Evolutionary conservation across 2,888 invertebrate genomes (phyloP), one percentile per base, ranked within the genome.

Genomic region (Campoletis raptor): DNA sequence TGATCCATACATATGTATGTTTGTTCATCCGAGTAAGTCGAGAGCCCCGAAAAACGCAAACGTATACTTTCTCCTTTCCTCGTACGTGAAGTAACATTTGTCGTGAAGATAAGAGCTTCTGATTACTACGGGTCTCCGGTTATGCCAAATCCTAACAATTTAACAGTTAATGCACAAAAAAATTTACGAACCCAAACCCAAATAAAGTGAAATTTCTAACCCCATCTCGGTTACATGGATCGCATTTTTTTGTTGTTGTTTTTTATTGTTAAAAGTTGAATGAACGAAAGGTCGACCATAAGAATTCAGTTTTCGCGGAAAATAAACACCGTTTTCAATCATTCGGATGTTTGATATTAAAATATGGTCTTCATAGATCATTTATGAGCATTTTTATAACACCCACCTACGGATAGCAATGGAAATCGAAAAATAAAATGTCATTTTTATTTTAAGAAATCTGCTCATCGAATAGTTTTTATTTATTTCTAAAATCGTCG

Each of bases 61-160:
- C 30, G 3, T 66, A 54, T 69, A 12, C 45, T 24, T 45, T 30
- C 15, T 30, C 10, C 18, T 12, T 61, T 37, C 54, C 67, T 64
- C 30, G 24, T 76, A 79, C 74, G 40, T 24, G 5, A 30, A 78
- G 45, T 52, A 61, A 48, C 18, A 5, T 48, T 48, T 7, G 6
- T n/a, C n/a, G 48, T 5, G 48, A 78, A 73, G 67, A 85, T 78
- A 81, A 78, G 81, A 10, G 12, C 48, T 78, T 73, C 73, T 61
- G 30, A 48, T 18, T 48, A 48, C 48, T 48, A 18, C 48, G 18
- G 18, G 18, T 48, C n/a, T 18, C 48, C 18, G 48, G 48, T 48
- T 18, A 48, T 48, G 18, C 18, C n/a, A 48, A 18, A 48, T 48
- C 7, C 48, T 18, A 48, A 48, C 48, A 48, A 18, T 48, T 18